Evolutionary conservation across 2,113 vertebrate species (phyloP).

Genomic region (Neoarius graeffei): DNA sequence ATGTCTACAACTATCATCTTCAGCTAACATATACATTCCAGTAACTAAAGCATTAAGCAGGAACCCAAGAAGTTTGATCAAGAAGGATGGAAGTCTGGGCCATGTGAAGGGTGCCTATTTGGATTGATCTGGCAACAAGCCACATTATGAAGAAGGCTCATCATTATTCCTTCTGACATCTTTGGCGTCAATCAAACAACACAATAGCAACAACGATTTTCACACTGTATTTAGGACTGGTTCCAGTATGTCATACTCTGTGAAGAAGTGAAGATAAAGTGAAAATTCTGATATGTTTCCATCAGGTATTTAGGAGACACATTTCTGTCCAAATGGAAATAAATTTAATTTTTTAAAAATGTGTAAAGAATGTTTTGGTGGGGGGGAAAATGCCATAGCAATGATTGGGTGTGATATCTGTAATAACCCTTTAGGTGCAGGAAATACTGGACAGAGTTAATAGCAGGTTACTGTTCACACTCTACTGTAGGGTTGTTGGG

Average conservation of each 20-base stretch:
- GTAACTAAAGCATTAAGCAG: neutral
- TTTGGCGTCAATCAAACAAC: constrained; percentile 24
- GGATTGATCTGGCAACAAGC: constrained; percentile 25
- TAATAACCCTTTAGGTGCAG: neutral
- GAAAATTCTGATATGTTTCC: neutral
- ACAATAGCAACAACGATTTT: constrained; percentile 24
- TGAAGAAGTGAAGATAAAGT: neutral
- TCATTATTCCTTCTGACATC: neutral
- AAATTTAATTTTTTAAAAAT: neutral
- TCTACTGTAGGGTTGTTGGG: neutral
- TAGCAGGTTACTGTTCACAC: neutral
- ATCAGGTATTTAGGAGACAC: neutral
- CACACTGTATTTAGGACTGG: constrained; percentile 25
- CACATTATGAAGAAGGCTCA: constrained; percentile 30
- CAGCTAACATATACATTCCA: neutral
- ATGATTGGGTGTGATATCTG: neutral
- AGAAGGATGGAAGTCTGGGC: neutral
- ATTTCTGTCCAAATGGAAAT: neutral
- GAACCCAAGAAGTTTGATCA: neutral
- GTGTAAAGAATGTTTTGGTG: neutral
- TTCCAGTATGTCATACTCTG: neutral
- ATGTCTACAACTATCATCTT: neutral
- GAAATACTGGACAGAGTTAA: neutral
- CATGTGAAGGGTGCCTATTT: constrained; percentile 21
- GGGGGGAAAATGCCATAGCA: neutral